Percentiles rank a stretch among this genome's conserved stretches.
phyloP scores from a whole-genome alignment of 2,113 vertebrate species.

The Cololabis saira region DNA sequence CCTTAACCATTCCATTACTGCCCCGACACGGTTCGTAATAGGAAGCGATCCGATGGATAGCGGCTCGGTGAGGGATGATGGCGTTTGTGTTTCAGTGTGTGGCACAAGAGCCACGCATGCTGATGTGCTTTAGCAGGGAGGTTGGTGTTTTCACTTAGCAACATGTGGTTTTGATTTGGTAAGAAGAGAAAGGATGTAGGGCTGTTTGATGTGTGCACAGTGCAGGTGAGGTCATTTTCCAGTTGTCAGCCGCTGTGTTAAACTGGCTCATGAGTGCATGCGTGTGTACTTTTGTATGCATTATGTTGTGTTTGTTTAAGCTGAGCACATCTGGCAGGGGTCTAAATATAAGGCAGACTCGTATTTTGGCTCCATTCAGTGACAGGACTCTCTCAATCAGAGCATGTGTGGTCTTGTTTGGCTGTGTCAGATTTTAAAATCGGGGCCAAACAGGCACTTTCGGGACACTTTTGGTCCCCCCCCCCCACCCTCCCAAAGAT shows the following conservation, averaged over 20 bases:
- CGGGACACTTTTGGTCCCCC: constrained; percentile 16
- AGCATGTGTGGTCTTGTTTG: constrained; percentile 44
- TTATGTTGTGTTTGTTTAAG: constrained; percentile 22
- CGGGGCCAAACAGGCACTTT: constrained; percentile 9
- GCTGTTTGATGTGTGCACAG: constrained; percentile 75
- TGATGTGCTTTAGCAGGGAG: constrained; percentile 32
- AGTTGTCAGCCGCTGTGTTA: constrained; percentile 49
- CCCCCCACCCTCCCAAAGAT: no score
- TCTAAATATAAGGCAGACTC: constrained; percentile 33
- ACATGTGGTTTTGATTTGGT: constrained; percentile 74
- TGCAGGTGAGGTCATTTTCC: constrained; percentile 80
- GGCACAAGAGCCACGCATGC: constrained; percentile 26
- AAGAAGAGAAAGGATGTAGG: constrained; percentile 71
- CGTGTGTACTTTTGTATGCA: constrained; percentile 23
- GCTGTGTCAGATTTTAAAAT: constrained; percentile 26
- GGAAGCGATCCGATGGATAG: constrained; percentile 47
- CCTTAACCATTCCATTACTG: constrained; percentile 34
- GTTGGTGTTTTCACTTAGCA: constrained; percentile 58
- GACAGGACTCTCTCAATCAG: constrained; percentile 11
- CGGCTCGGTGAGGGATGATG: constrained; percentile 14
- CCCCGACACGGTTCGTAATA: constrained; percentile 38
- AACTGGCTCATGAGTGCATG: constrained; percentile 25
- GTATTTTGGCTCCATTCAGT: constrained; percentile 29
- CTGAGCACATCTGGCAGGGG: constrained; percentile 43
- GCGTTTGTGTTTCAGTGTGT: constrained; percentile 35